A percentile compares a stretch with the other conserved stretches of the same genome.
These are phyloP conservation scores for Gasteruption jaculator DNA, from an alignment of 2,888 invertebrate species.

Conservation along the genomic window DNA sequence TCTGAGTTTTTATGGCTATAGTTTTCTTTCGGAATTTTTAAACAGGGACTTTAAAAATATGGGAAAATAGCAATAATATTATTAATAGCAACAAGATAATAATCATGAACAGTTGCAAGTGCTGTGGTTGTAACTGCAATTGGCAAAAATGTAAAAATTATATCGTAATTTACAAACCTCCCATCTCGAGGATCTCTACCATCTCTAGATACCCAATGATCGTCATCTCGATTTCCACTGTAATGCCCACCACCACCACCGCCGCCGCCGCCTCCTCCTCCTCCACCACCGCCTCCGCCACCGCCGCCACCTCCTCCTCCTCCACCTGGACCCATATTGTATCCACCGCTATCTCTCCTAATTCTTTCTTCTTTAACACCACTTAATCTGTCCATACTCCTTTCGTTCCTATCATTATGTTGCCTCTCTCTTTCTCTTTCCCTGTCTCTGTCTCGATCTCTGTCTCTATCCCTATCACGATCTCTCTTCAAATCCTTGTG, in stretches of 20 bases:
- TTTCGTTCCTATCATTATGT: slow-evolving; percentile 43
- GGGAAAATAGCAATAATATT: not conserved
- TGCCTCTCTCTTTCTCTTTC: slow-evolving; percentile 32
- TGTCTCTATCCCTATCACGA: slow-evolving; percentile 36
- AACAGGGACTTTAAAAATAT: not conserved
- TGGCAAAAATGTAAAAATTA: no score
- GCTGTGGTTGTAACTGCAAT: slow-evolving; percentile 4
- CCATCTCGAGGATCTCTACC: slow-evolving; percentile 42
- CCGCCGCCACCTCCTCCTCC: no score
- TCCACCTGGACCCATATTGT: slow-evolving; percentile 37
- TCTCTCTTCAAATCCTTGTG: slow-evolving; percentile 44
- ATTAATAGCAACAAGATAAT: slow-evolving; percentile 2
- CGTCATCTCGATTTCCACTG: slow-evolving; percentile 44
- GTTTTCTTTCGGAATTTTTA: not conserved
- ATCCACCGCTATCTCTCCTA: slow-evolving; percentile 50
- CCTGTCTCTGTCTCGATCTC: slow-evolving; percentile 38
- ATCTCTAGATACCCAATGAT: slow-evolving; percentile 45
- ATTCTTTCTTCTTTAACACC: slow-evolving; percentile 48
- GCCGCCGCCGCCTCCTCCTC: slow-evolving; percentile 50
- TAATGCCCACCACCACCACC: slow-evolving; percentile 43
- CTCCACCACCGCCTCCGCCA: slow-evolving; percentile 47
- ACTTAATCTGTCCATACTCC: slow-evolving; percentile 47
- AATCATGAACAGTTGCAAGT: not conserved
- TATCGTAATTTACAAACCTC: slow-evolving; percentile 36
- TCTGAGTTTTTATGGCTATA: not conserved